Conservation (phyloP, 2,113 vertebrate species). For the Chiloscyllium plagiosum region DNA sequence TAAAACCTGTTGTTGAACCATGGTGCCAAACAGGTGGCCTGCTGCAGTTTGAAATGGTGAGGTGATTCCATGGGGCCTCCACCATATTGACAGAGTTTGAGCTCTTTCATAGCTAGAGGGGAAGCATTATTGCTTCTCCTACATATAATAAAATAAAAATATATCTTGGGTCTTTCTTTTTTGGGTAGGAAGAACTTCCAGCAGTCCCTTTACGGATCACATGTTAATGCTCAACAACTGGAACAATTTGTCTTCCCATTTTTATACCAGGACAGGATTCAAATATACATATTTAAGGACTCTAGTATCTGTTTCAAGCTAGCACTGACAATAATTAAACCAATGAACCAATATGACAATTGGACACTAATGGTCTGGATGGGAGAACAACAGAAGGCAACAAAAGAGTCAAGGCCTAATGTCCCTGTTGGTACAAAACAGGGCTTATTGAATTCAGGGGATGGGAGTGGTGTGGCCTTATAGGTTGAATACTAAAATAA, state of each 20-base stretch:
- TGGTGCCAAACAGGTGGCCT: neutral
- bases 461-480: neutral
- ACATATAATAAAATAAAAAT: neutral
- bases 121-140: neutral
- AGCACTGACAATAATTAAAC: neutral
- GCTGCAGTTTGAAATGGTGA: neutral
- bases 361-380: neutral
- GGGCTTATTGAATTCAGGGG: no score
- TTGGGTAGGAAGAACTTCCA: neutral
- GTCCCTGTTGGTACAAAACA: neutral
- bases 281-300: neutral
- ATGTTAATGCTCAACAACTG: neutral
- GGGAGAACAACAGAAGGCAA: neutral
- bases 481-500: neutral
- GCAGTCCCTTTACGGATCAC: neutral
- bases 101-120: no score
- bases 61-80: neutral
- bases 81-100: neutral
- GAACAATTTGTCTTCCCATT: neutral
- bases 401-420: neutral
- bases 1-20: neutral
- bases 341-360: neutral
- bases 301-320: neutral
- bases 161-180: neutral
- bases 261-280: neutral